These are phyloP conservation scores for Thamnophis elegans DNA, from an alignment of 2,797 vertebrate species.

Conservation along the genomic window DNA sequence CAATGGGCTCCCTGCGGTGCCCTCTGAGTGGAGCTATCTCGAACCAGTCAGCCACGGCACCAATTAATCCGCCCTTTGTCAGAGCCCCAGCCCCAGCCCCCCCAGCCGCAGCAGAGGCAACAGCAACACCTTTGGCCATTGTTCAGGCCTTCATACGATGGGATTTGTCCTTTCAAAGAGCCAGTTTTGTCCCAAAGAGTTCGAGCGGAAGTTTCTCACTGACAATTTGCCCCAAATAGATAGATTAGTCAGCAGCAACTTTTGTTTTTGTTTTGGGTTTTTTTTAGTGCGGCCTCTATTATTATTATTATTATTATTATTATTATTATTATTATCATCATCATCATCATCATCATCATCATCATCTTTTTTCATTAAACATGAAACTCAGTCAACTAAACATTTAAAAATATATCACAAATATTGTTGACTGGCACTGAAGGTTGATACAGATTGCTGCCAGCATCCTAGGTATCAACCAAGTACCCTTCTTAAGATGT, in stretches of 20 bases:
- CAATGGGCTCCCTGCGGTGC: constrained; percentile 98
- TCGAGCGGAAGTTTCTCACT: constrained; percentile 99
- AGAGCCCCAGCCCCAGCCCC: constrained; percentile 79
- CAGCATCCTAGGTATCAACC: no score
- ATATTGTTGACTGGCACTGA: no score
- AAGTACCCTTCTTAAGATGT: no score
- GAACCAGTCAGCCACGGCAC: constrained; percentile 99
- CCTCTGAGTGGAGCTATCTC: constrained; percentile 99
- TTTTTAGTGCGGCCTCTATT: background rate
- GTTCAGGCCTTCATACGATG: constrained; percentile 96
- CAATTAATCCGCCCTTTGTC: constrained; percentile 99
- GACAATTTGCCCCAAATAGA: constrained; percentile 99
- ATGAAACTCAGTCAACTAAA: no score
- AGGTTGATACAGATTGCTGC: no score
- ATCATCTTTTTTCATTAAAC: background rate
- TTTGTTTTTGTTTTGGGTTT: constrained; percentile 38
- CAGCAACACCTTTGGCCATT: constrained; percentile 99
- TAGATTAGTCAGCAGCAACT: constrained; percentile 98
- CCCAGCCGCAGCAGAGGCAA: constrained; percentile 82
- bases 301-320: background rate
- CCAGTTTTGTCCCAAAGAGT: constrained; percentile 99
- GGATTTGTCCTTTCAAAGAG: constrained; percentile 99
- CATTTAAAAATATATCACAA: no score
- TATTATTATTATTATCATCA: background rate
- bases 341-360: no score